Base-by-base conservation (phyloP, 1,140 invertebrate genomes). In the Rhopalosiphum maidis region DNA sequence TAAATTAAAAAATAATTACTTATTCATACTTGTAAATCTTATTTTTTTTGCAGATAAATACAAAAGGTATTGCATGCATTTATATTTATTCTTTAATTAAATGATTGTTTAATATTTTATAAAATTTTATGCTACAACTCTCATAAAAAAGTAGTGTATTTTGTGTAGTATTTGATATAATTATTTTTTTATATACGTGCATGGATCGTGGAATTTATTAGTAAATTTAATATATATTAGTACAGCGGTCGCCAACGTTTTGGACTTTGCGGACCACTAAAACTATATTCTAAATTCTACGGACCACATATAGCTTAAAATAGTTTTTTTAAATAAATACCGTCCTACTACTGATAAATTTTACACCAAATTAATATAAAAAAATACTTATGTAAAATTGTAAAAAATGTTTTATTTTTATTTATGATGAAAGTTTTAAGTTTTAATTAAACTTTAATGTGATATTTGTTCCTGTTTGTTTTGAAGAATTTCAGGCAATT, bases 381-480 rank as follows among this genome's bases (percentile, higher is more conserved):
- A n/a, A 83, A 83, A 83, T 83, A 41, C 82, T 43, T 7, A 7
- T 23, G 22, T 22, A 83, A 83, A 83, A 83, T 83, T 7, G 7
- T 83, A 83, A 83, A 22, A 83, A 83, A 41, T 0, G 6, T n/a
- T 83, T 37, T 37, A 30, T 41, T 83, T 83, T 83, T 41, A 48
- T 41, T 83, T 41, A 83, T 83, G 22, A 83, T 41, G 22, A 83
- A 41, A 23, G 18, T 83, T 46, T 46, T 46, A 48, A 48, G 48
- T 48, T 48, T 15, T 48, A 48, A 48, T 83, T 83, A 41, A 41
- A 41, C 0, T 22, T 91, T 82, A 91, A 91, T 91, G 41, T 68
- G 60, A 91, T 46, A 91, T n/a, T 91, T 91, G 90, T 77, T 91
- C 60, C 55, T 94, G 94, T 51, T 94, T 94, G 22, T 94, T 93